Conservation (phyloP, 2,888 invertebrate genomes). For the Athalia circularis region DNA sequence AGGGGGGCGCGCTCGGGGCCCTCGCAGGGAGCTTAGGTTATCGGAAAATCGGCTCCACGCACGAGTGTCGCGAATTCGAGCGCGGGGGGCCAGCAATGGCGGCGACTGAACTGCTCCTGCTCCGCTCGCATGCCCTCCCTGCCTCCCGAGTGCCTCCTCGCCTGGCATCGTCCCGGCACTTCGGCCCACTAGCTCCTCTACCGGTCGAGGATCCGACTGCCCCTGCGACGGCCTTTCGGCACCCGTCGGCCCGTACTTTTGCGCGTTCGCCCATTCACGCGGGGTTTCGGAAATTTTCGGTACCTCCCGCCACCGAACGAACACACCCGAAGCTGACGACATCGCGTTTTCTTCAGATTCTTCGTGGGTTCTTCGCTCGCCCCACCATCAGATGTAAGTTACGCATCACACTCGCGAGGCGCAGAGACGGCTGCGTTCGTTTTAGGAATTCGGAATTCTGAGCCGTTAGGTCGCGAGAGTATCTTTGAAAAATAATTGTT, state of each 20-base stretch:
- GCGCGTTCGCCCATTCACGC: slow-evolving; percentile 65
- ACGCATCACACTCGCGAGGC: slow-evolving; percentile 57
- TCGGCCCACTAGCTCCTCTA: slow-evolving; percentile 63
- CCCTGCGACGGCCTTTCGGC: slow-evolving; percentile 73
- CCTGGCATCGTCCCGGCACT: slow-evolving; percentile 65
- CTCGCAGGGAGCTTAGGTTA: slow-evolving; percentile 66
- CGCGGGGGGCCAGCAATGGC: slow-evolving; percentile 74
- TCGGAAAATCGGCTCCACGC: slow-evolving; percentile 65
- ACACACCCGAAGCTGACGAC: slow-evolving; percentile 74
- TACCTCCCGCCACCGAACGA: slow-evolving; percentile 41
- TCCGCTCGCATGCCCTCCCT: slow-evolving; percentile 70
- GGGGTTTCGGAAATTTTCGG: slow-evolving; percentile 37
- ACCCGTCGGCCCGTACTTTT: slow-evolving; percentile 71
- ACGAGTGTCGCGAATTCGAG: slow-evolving; percentile 68
- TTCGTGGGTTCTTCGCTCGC: slow-evolving; percentile 69
- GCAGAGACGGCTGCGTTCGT: slow-evolving; percentile 27
- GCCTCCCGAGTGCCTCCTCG: slow-evolving; percentile 71
- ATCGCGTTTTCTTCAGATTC: slow-evolving; percentile 71
- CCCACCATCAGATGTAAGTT: slow-evolving; percentile 77
- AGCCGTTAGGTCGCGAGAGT: slow-evolving; percentile 9
- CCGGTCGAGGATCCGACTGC: slow-evolving; percentile 56
- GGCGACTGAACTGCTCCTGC: slow-evolving; percentile 74
- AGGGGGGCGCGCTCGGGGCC: slow-evolving; percentile 74
- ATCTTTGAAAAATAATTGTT: slow-evolving; percentile 19
- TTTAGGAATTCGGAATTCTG: slow-evolving; percentile 22